A percentile compares a stretch with the other conserved stretches of the same genome.
phyloP scores from a whole-genome alignment of 2,888 invertebrate species.

The Cristatella mucedo region DNA sequence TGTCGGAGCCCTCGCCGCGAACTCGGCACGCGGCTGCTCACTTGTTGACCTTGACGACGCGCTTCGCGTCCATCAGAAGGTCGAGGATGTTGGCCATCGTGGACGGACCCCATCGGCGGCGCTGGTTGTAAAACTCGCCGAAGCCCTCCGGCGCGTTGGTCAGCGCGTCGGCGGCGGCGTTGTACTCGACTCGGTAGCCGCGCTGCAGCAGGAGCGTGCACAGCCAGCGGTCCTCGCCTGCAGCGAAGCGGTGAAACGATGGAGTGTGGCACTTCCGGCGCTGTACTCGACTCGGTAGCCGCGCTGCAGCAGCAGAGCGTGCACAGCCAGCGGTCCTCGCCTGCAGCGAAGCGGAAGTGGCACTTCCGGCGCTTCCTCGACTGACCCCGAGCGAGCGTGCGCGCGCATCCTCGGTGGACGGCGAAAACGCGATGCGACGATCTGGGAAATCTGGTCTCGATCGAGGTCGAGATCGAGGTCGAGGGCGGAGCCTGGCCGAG shows the following conservation, averaged over 20 bases:
- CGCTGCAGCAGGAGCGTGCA: constrained; percentile 32
- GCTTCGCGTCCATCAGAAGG: constrained; percentile 23
- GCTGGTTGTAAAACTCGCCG: constrained; percentile 35
- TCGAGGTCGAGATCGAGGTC: no score
- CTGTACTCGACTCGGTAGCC: constrained; percentile 34
- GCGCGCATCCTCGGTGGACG: no score
- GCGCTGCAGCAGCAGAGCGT: constrained; percentile 31
- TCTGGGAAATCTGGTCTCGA: no score
- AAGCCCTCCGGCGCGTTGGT: constrained; percentile 34
- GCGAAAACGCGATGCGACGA: no score
- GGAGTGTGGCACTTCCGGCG: constrained; percentile 31
- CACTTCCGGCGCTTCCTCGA: constrained; percentile 32
- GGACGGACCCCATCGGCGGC: constrained; percentile 33
- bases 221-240: constrained; percentile 36
- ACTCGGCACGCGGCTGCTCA: no score
- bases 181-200: constrained; percentile 34
- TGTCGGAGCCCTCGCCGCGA: no score
- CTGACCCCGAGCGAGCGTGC: no score
- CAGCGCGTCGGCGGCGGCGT: constrained; percentile 31
- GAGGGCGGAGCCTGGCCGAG: no score
- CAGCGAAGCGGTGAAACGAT: no score
- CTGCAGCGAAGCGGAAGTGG: no score
- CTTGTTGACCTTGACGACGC: constrained; percentile 19
- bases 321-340: constrained; percentile 36
- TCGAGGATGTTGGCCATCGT: constrained; percentile 35